Percentiles rank a stretch among this genome's conserved stretches.
phyloP scores from a whole-genome alignment of 2,888 invertebrate genomes.

The Odontocerum albicorne region DNA sequence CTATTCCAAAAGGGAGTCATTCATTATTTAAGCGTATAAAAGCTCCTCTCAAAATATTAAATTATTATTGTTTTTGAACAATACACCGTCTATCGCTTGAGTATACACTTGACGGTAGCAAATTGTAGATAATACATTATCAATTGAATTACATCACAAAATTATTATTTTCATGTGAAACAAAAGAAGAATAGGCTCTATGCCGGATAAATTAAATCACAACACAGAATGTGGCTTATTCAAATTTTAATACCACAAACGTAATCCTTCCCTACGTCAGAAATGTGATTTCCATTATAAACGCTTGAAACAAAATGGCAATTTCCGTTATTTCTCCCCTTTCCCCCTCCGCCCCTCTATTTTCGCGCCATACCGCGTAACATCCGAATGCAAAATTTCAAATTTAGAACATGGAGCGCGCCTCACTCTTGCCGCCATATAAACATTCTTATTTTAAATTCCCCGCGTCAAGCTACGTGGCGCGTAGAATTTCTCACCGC shows the following conservation, averaged over 20 bases:
- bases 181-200: too few relatives aligned
- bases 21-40: too few relatives aligned
- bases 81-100: too few relatives aligned
- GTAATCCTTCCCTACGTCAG: constrained; percentile 1
- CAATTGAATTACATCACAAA: too few relatives aligned
- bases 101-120: too few relatives aligned
- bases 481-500: constrained; percentile 23
- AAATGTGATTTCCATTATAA: constrained; percentile 13
- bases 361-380: constrained; percentile 5
- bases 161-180: too few relatives aligned
- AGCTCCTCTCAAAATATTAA: too few relatives aligned
- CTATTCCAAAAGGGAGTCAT: too few relatives aligned
- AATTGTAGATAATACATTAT: too few relatives aligned
- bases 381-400: constrained; percentile 21
- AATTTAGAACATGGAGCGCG: constrained; percentile 20
- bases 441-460: constrained; percentile 28
- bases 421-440: constrained; percentile 21
- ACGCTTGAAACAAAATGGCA: constrained; percentile 6
- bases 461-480: constrained; percentile 22
- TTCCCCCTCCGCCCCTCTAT: background rate
- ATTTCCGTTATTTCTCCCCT: constrained; percentile 3
- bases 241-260: background rate
- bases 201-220: too few relatives aligned
- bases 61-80: too few relatives aligned
- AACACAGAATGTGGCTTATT: too few relatives aligned